phyloP scores from a whole-genome alignment of 2,113 vertebrate species.

The Triplophysa tibetana region DNA sequence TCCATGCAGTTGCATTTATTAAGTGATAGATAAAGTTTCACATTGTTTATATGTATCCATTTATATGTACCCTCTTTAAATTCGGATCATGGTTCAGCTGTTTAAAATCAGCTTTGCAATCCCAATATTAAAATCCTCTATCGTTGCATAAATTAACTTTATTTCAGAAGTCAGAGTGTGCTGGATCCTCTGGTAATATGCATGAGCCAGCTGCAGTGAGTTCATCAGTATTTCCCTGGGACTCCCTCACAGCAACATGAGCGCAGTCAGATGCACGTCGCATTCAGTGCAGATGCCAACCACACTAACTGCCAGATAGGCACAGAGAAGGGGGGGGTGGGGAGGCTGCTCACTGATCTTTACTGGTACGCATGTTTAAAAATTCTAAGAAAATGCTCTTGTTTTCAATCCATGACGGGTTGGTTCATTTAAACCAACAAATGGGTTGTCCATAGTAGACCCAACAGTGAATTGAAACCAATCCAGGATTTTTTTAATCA shows the following conservation, averaged over 20 bases:
- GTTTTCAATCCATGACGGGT: too few relatives aligned
- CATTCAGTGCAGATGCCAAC: neutral
- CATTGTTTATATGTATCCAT: neutral
- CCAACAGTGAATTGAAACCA: too few relatives aligned
- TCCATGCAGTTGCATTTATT: too few relatives aligned
- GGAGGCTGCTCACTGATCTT: constrained; percentile 10
- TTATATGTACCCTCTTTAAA: neutral
- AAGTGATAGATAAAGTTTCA: too few relatives aligned
- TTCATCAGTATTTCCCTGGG: constrained; percentile 42
- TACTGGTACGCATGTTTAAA: neutral
- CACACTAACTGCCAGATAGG: constrained; percentile 22
- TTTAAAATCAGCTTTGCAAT: neutral
- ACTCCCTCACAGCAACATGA: constrained; percentile 37
- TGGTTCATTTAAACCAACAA: too few relatives aligned
- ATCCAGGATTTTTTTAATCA: too few relatives aligned
- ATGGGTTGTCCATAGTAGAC: too few relatives aligned
- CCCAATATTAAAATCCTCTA: neutral
- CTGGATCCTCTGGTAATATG: neutral
- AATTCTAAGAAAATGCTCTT: too few relatives aligned
- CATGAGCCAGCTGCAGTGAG: constrained; percentile 24
- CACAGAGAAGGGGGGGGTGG: neutral
- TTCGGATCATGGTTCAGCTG: neutral
- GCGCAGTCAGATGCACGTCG: neutral
- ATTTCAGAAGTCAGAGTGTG: neutral
- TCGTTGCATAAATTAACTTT: neutral